Conservation (phyloP, 2,113 vertebrate species). For the Gasterosteus aculeatus region DNA sequence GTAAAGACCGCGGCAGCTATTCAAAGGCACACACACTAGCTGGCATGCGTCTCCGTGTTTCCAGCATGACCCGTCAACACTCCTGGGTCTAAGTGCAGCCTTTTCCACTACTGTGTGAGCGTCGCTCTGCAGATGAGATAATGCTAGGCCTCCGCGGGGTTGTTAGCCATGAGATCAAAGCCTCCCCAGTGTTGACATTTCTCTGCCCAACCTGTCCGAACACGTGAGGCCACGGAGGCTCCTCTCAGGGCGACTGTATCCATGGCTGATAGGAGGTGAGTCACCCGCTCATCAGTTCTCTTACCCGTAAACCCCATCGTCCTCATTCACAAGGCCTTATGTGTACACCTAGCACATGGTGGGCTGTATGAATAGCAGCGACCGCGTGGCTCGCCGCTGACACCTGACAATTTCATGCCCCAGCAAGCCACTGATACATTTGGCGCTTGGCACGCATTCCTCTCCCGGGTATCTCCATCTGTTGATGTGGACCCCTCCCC, state of each 20-base stretch:
- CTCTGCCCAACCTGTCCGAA: conserved; percentile 71
- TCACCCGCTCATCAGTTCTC: conserved; percentile 65
- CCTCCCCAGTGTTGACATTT: conserved; percentile 74
- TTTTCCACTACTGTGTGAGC: conserved; percentile 42
- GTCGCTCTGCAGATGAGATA: conserved; percentile 70
- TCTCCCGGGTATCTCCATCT: conserved; percentile 79
- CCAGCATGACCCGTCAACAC: conserved; percentile 64
- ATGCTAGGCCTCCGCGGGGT: conserved; percentile 60
- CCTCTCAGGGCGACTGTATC: conserved; percentile 63
- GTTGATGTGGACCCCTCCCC: conserved; percentile 61
- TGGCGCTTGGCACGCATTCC: conserved; percentile 76
- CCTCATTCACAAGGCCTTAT: conserved; percentile 71
- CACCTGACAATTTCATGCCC: conserved; percentile 81
- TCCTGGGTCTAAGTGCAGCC: conserved; percentile 48
- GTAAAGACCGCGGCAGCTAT: neutral
- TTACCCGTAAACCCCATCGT: conserved; percentile 55
- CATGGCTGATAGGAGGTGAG: conserved; percentile 73
- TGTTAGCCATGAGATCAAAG: conserved; percentile 52
- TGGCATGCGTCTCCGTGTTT: conserved; percentile 39
- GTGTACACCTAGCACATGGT: conserved; percentile 78
- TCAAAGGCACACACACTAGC: conserved; percentile 20
- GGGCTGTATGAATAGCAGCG: conserved; percentile 76
- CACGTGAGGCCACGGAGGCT: conserved; percentile 61
- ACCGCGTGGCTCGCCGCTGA: conserved; percentile 75
- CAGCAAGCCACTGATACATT: conserved; percentile 74